These are phyloP conservation scores for Bufo bufo DNA, from an alignment of 2,113 vertebrate species.

Conservation along the genomic window DNA sequence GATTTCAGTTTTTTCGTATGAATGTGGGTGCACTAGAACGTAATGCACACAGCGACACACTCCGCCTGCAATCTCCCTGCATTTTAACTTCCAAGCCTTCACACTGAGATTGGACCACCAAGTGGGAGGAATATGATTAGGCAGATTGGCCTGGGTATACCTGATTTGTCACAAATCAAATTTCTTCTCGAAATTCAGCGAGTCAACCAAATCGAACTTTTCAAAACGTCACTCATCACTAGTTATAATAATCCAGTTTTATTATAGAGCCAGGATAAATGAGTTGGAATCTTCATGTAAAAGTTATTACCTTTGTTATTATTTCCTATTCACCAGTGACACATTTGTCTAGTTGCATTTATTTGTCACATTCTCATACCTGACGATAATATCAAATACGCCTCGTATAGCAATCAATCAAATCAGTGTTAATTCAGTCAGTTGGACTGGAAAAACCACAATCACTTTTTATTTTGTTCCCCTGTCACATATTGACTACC, in stretches of 20 bases:
- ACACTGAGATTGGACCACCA: no score
- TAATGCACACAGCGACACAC: no score
- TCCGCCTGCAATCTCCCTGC: no score
- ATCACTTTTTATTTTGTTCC: neutral
- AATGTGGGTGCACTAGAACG: no score
- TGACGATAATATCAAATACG: neutral
- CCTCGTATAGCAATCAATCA: neutral
- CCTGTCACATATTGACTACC: slow-evolving; percentile 1
- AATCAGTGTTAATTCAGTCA: neutral
- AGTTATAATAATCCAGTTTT: neutral
- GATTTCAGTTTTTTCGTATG: no score
- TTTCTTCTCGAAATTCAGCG: no score
- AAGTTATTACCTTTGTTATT: neutral
- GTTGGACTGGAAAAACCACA: neutral
- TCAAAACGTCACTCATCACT: no score
- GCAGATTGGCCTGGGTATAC: no score
- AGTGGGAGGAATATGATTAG: no score
- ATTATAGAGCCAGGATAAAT: neutral
- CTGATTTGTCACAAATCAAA: no score
- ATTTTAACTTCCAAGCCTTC: no score
- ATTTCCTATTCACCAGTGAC: neutral
- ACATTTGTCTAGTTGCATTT: neutral
- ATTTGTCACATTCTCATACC: neutral
- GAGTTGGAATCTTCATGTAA: neutral
- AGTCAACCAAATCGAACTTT: no score